Percentiles rank a stretch among this genome's conserved stretches.
Evolutionary conservation across 2,888 invertebrate genomes (phyloP).

Genomic region (Tromatobia lineatoria): DNA sequence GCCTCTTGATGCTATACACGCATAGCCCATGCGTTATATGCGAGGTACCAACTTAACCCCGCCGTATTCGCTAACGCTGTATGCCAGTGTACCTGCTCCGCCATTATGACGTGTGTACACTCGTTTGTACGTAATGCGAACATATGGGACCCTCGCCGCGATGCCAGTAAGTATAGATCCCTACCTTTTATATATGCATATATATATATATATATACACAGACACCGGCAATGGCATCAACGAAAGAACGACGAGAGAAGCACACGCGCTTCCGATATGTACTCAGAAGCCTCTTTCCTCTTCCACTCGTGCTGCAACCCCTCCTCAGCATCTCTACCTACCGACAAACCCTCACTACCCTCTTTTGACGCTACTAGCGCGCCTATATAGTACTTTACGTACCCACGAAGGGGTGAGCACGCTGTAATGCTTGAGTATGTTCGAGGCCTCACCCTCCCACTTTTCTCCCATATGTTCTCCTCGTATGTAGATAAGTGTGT

Average conservation of each 20-base stretch:
- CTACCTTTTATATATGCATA: too few species aligned
- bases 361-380: constrained; percentile 14
- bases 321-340: constrained; percentile 14
- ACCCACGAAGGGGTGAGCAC: constrained; percentile 44
- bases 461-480: constrained; percentile 31
- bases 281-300: constrained; percentile 46
- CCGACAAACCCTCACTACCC: constrained; percentile 35
- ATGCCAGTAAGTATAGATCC: constrained; percentile 43
- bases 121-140: constrained; percentile 65
- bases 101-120: constrained; percentile 66
- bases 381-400: constrained; percentile 18
- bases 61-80: constrained; percentile 12
- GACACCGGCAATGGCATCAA: constrained; percentile 43
- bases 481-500: constrained; percentile 69
- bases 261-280: constrained; percentile 47
- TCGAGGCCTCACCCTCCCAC: constrained; percentile 73
- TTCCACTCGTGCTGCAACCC: constrained; percentile 10
- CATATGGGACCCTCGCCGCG: constrained; percentile 46
- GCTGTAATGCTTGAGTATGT: constrained; percentile 47
- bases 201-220: background rate
- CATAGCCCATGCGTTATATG: background rate
- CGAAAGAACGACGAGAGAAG: constrained; percentile 47
- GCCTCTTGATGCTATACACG: constrained; percentile 3
- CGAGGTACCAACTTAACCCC: constrained; percentile 6
- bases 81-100: constrained; percentile 45